Evolutionary conservation across 2,797 vertebrate species (phyloP).

Genomic region (Hylomyscus alleni): DNA sequence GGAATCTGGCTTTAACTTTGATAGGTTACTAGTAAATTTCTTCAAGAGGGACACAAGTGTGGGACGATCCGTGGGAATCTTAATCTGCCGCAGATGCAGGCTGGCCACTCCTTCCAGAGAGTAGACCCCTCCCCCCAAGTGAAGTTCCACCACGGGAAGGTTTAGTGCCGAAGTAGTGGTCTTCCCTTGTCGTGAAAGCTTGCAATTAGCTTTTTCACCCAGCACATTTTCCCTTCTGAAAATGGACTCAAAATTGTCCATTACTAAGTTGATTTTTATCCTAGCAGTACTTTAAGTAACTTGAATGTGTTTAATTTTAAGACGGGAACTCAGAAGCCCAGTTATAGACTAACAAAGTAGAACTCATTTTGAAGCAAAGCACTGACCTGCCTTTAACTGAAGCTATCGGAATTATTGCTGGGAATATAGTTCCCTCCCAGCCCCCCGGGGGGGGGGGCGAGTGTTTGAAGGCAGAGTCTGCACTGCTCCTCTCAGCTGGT

Average conservation of each 20-base stretch:
- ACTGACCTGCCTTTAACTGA: background rate
- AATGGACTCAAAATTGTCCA: background rate
- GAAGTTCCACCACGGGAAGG: background rate
- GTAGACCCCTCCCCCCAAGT: background rate
- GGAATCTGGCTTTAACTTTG: constrained; percentile 12
- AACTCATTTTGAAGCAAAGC: background rate
- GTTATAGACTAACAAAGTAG: background rate
- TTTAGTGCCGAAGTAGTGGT: background rate
- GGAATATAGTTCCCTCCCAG: background rate
- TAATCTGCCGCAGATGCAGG: background rate
- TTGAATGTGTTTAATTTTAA: constrained; percentile 41
- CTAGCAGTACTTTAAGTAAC: constrained; percentile 34
- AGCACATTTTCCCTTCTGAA: background rate
- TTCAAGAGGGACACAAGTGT: constrained; percentile 9
- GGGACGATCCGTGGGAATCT: constrained; percentile 5
- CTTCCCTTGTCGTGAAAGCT: background rate
- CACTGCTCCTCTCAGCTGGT: background rate
- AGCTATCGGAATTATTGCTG: background rate
- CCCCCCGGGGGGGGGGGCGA: background rate
- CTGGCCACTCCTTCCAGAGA: background rate
- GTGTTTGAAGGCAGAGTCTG: background rate
- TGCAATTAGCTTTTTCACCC: background rate
- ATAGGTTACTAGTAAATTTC: background rate
- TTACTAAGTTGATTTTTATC: constrained; percentile 35
- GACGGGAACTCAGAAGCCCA: background rate